Evolutionary conservation across 2,797 vertebrate species (phyloP), one percentile per base, ranked within the genome.

Genomic region (Micrastur ruficollis): DNA sequence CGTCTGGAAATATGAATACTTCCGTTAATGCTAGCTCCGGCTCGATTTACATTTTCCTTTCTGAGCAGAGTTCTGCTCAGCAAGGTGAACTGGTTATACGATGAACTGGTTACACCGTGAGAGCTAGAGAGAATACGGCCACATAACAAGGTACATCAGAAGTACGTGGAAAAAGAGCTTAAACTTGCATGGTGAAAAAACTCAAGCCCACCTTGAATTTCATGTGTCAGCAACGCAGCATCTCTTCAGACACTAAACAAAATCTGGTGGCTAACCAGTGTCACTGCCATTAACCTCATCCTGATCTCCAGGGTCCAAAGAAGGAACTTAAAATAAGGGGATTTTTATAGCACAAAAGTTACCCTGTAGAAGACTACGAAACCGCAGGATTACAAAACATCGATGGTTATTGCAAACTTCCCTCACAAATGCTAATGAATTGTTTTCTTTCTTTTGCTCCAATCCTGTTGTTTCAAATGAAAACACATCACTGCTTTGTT

Each of bases 391-490:
- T 96, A 89, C 90, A 94, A 95, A 96, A 91, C 34, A 3, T 29
- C 0, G 5, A 88, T 81, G 76, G 58, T 86, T 89, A 86, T 49
- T 86, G 88, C 93, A 91, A 89, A 74, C 59, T 93, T 84, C 76
- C 74, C 76, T 96, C 95, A 95, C 90, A 96, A 95, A 97, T 87
- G 84, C 86, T 94, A 97, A 95, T 93, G 75, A 96, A 95, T 90
- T 94, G 85, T 93, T 96, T 95, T 95, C 78, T 79, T 50, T 74
- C 86, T 87, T 86, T 81, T 65, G 31, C 86, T 89, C 79, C 91
- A 94, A 78, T 93, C 74, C 82, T 72, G 59, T 83, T 96, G 85
- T 89, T 97, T 96, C 89, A 93, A 94, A 91, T 19, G 75, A 96
- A 97, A 97, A 95, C 82, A 91, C 93, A 96, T 78, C 50, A 2